Conservation (phyloP, 2,888 invertebrate species). For the Capitulum mitella region DNA sequence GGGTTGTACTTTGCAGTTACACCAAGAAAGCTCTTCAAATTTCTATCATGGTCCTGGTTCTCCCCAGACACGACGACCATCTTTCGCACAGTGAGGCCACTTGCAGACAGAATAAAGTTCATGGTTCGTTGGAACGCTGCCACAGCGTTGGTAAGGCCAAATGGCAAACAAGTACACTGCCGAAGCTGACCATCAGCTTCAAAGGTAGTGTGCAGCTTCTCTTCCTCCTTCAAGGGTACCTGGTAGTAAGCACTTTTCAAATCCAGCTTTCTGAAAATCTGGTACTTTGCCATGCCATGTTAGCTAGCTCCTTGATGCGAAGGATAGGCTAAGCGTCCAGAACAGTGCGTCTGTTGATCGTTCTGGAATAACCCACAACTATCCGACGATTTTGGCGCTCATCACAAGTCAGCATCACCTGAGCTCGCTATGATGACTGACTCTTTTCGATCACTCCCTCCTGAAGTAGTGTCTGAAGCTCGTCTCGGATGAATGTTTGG, state of each 20-base stretch:
- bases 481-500: too few species aligned
- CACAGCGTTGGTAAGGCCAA: slow-evolving; percentile 33
- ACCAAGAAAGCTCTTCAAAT: slow-evolving; percentile 6
- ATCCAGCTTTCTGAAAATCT: slow-evolving; percentile 33
- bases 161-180: slow-evolving; percentile 31
- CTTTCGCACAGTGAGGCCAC: neutral
- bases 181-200: slow-evolving; percentile 31
- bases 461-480: too few species aligned
- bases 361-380: too few species aligned
- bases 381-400: slow-evolving; percentile 32
- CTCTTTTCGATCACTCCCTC: slow-evolving; percentile 35
- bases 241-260: slow-evolving; percentile 33
- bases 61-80: neutral
- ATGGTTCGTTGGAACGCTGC: slow-evolving; percentile 31
- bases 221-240: slow-evolving; percentile 29
- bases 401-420: slow-evolving; percentile 32
- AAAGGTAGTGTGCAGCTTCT: slow-evolving; percentile 33
- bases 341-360: slow-evolving; percentile 35
- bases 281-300: slow-evolving; percentile 29
- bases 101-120: slow-evolving; percentile 28
- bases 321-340: slow-evolving; percentile 35
- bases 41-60: slow-evolving; percentile 10
- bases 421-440: slow-evolving; percentile 33
- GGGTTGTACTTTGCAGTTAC: slow-evolving; percentile 24
- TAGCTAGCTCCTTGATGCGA: slow-evolving; percentile 28